Evolutionary conservation across 1,140 invertebrate species (phyloP).

Genomic region (Anadara kagoshimensis): DNA sequence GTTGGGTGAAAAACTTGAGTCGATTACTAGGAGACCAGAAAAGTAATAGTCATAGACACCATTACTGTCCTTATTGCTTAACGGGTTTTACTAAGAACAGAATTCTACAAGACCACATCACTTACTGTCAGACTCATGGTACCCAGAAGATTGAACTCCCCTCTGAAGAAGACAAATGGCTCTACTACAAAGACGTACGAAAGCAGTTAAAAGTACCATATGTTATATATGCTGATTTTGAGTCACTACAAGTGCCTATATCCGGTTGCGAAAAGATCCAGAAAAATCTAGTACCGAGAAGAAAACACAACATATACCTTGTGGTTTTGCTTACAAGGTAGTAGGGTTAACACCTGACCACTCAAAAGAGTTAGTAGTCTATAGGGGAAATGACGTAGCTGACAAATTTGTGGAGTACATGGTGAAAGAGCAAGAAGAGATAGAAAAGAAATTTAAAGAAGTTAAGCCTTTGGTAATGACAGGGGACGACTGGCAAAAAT

Average conservation of each 20-base stretch:
- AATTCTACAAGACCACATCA: too few relatives aligned
- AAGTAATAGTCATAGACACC: neutral
- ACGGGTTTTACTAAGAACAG: too few relatives aligned
- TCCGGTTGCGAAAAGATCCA: neutral
- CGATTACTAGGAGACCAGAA: conserved; percentile 6
- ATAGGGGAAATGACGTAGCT: conserved; percentile 15
- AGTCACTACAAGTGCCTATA: conserved; percentile 12
- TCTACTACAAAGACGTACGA: too few relatives aligned
- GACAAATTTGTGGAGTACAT: too few relatives aligned
- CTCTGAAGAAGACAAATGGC: too few relatives aligned
- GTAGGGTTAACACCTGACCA: conserved; percentile 15
- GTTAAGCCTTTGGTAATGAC: neutral
- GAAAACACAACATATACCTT: conserved; percentile 3
- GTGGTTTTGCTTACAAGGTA: conserved; percentile 28
- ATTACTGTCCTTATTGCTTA: too few relatives aligned
- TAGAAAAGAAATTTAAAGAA: conserved; percentile 6
- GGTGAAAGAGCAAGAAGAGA: conserved; percentile 17
- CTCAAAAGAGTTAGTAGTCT: conserved; percentile 14
- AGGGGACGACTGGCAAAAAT: conserved; percentile 18
- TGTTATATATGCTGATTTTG: conserved; percentile 22
- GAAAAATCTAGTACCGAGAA: conserved; percentile 2
- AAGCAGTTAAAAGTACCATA: too few relatives aligned
- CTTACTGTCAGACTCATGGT: too few relatives aligned
- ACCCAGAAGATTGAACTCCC: too few relatives aligned
- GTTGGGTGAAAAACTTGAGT: conserved; percentile 29